These are phyloP conservation scores for Aphelenchoides avenae DNA, from an alignment of 1,140 invertebrate species.

Conservation along the genomic window DNA sequence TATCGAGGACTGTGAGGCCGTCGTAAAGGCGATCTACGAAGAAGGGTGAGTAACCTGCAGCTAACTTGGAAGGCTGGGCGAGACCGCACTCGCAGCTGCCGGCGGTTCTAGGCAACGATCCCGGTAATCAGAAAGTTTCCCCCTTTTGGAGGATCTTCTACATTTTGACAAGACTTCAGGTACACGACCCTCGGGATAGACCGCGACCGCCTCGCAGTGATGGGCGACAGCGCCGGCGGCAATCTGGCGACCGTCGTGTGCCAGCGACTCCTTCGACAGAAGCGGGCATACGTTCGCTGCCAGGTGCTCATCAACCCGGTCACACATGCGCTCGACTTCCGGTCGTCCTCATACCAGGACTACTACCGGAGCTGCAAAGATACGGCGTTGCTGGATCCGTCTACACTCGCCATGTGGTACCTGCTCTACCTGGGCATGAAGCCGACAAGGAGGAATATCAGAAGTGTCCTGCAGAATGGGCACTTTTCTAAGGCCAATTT, in stretches of 20 bases:
- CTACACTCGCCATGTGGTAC: constrained; percentile 40
- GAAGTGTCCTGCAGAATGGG: too few relatives aligned
- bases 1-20: constrained; percentile 48
- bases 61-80: too few relatives aligned
- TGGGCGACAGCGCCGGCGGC: constrained; percentile 44
- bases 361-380: constrained; percentile 42
- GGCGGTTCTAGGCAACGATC: too few relatives aligned
- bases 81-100: not conserved
- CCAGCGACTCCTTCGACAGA: constrained; percentile 25
- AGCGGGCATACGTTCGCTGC: too few relatives aligned
- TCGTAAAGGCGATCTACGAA: constrained; percentile 42
- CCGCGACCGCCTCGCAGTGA: constrained; percentile 35
- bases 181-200: constrained; percentile 26
- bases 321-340: constrained; percentile 46
- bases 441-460: too few relatives aligned
- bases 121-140: not conserved
- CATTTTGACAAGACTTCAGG: constrained; percentile 2
- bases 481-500: too few relatives aligned
- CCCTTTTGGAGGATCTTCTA: not conserved
- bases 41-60: constrained; percentile 42
- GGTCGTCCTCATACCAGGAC: constrained; percentile 38
- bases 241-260: constrained; percentile 41
- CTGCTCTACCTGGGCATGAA: too few relatives aligned
- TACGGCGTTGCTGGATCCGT: constrained; percentile 40
- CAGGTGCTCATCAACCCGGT: constrained; percentile 46